Base-by-base conservation (phyloP, 2,888 invertebrate species). In the Teinopalpus imperialis region DNA sequence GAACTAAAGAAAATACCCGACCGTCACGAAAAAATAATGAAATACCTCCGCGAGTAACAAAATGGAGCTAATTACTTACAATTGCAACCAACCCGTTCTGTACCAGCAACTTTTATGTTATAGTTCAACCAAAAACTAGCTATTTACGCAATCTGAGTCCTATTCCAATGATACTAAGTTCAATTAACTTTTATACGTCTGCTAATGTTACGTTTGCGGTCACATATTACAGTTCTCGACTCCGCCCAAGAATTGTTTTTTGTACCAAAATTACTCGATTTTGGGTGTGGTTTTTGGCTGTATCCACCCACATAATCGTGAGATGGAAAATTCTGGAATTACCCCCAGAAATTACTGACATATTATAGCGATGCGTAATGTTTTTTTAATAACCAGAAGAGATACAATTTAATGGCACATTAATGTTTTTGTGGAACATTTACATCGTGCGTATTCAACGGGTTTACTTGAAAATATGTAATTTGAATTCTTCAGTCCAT, bases 11-110 rank as follows among this genome's bases (percentile, higher is more conserved):
- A 46, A 29, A 27, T 23, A 23, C 7, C 3, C 26, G 16, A 29
- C 16, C 21, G 23, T 13, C 27, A 57, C 53, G 7, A 59, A 73
- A 73, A 69, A 69, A 69, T 56, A 30, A 48, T 42, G 42, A 61
- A 60, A 72, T 69, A 62, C 70, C 68, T 46, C 56, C 54, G 49
- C 56, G 58, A 57, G 45, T 52, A 58, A 61, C 67, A 61, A 72
- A 73, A 72, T 69, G 63, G 60, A 59, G 54, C 65, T 71, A 69
- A 72, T 71, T 69, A 71, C 66, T 60, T 56, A 55, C 59, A 61
- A 62, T 65, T 61, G 63, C 46, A 34, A 32, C 21, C 39, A 49
- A 54, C 52, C 45, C 31, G 52, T 53, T 44, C 10, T 14, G 7
- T 21, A 30, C 20, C 39, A 45, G 23, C 37, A 34, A 37, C 32